Evolutionary conservation across 2,888 invertebrate species (phyloP).

Genomic region (Drosophila yooni): DNA sequence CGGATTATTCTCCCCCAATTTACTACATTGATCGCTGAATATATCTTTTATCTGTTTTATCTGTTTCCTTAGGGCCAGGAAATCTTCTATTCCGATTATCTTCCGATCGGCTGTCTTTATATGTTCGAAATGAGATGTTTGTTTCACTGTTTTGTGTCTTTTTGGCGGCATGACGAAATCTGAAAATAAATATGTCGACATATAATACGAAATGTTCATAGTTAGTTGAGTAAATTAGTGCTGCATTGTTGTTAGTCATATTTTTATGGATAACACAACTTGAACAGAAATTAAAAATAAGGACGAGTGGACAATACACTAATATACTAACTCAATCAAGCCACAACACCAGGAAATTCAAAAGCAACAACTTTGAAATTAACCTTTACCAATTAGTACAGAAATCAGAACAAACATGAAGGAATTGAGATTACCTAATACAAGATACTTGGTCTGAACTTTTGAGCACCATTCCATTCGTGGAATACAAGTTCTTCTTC

Average conservation of each 20-base stretch:
- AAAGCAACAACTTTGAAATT: neutral
- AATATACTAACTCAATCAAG: neutral
- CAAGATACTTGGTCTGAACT: slow-evolving; percentile 36
- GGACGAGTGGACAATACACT: neutral
- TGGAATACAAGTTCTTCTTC: slow-evolving; percentile 65
- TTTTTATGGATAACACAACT: neutral
- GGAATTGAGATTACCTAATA: slow-evolving; percentile 54
- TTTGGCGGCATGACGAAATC: neutral
- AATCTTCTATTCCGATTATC: neutral
- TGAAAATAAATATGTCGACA: neutral
- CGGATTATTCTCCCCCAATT: too few species aligned
- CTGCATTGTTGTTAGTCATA: neutral
- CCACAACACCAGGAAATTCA: too few species aligned
- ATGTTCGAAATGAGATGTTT: neutral
- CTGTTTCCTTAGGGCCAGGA: neutral
- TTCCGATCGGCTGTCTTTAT: neutral
- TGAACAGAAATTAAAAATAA: neutral
- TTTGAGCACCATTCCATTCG: slow-evolving; percentile 18
- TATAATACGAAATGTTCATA: too few species aligned
- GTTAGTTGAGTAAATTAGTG: too few species aligned
- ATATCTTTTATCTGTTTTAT: neutral
- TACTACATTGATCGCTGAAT: neutral
- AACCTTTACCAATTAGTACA: neutral
- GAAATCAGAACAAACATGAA: neutral
- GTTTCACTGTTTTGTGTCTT: neutral